phyloP scores from a whole-genome alignment of 1,140 invertebrate species.

The Drosophila erecta region DNA sequence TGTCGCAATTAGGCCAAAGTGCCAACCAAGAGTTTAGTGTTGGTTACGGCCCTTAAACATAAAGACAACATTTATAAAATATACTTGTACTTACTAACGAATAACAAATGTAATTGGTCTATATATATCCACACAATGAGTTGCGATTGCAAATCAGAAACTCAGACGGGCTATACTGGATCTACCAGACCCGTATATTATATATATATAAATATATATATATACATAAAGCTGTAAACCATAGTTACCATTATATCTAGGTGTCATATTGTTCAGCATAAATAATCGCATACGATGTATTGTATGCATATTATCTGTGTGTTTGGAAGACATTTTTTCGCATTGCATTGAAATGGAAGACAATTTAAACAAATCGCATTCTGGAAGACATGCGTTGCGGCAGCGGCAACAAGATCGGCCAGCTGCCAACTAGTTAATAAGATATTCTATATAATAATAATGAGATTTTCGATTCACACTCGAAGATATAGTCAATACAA shows the following conservation, averaged over 20 bases:
- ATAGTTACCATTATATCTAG: slow-evolving; percentile 35
- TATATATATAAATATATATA: slow-evolving; percentile 45
- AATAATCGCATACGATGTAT: slow-evolving; percentile 34
- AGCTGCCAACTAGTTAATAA: slow-evolving; percentile 49
- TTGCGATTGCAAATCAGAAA: slow-evolving; percentile 81
- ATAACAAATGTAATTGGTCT: slow-evolving; percentile 65
- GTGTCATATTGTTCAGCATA: slow-evolving; percentile 41
- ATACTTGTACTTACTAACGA: slow-evolving; percentile 53
- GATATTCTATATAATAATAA: slow-evolving; percentile 44
- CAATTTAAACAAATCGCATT: slow-evolving; percentile 65
- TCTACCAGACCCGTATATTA: slow-evolving; percentile 72
- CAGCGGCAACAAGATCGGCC: slow-evolving; percentile 44
- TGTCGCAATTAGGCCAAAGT: slow-evolving; percentile 58
- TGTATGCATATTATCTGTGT: slow-evolving; percentile 55
- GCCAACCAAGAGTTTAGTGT: slow-evolving; percentile 81
- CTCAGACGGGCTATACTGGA: slow-evolving; percentile 56
- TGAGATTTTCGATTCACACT: slow-evolving; percentile 36
- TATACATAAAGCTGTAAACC: slow-evolving; percentile 4
- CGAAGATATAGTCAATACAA: slow-evolving; percentile 57
- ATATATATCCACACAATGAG: slow-evolving; percentile 69
- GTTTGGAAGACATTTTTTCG: slow-evolving; percentile 84
- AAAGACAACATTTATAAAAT: slow-evolving; percentile 22
- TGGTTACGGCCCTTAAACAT: slow-evolving; percentile 64
- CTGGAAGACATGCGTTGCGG: slow-evolving; percentile 77
- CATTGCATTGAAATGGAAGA: slow-evolving; percentile 69